Evolutionary conservation across 1,140 invertebrate genomes (phyloP).

Genomic region (Sarcophaga bullata): DNA sequence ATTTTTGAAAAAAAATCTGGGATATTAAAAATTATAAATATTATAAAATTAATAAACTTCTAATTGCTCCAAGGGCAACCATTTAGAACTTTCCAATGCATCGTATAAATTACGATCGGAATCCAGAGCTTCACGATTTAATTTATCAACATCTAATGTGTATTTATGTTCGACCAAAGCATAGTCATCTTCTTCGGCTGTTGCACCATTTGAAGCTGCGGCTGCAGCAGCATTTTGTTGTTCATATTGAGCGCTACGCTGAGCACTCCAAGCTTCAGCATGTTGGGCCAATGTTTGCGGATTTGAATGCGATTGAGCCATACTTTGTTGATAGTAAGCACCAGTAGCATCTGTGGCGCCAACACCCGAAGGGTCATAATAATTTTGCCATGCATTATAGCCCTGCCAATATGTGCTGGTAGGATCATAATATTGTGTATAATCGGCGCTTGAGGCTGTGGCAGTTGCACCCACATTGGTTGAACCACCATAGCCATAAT

Average conservation of each 20-base stretch:
- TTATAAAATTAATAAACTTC: conserved; percentile 63
- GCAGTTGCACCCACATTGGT: conserved; percentile 53
- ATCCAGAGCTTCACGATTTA: conserved; percentile 79
- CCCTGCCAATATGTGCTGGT: conserved; percentile 75
- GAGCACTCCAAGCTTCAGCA: conserved; percentile 63
- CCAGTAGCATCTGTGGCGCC: conserved; percentile 55
- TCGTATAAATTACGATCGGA: conserved; percentile 81
- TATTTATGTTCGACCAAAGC: conserved; percentile 75
- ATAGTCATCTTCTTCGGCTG: conserved; percentile 53
- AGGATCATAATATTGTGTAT: conserved; percentile 78
- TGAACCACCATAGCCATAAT: conserved; percentile 59
- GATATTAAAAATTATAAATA: background rate
- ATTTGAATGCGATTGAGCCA: conserved; percentile 61
- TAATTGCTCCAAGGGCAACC: conserved; percentile 74
- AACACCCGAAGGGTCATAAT: conserved; percentile 66
- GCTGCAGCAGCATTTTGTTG: conserved; percentile 55
- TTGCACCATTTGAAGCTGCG: conserved; percentile 42
- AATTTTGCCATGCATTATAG: conserved; percentile 66
- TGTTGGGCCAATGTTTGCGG: conserved; percentile 59
- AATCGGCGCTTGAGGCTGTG: conserved; percentile 65
- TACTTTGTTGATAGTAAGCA: conserved; percentile 62
- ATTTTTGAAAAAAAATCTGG: conserved; percentile 16
- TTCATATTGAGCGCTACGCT: conserved; percentile 59
- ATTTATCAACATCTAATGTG: conserved; percentile 76
- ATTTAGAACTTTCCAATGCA: conserved; percentile 82